A percentile compares a stretch with the other conserved stretches of the same genome.
Conservation (phyloP, 2,113 vertebrate species). For the Peucedramus taeniatus region DNA sequence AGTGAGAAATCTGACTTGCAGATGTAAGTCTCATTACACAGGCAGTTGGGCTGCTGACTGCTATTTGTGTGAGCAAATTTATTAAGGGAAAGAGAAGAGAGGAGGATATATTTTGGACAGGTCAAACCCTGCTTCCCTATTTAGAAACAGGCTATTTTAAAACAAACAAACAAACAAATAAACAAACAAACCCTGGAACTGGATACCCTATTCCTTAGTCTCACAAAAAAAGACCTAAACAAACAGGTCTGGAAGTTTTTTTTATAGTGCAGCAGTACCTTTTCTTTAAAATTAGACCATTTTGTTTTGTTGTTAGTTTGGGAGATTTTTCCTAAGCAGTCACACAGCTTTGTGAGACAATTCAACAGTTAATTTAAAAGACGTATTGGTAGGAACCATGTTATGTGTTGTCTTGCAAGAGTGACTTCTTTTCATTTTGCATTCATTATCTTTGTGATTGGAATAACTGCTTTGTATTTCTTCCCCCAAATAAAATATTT, state of each 20-base stretch:
- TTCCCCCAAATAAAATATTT: slow-evolving; percentile 65
- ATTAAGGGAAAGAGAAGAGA: slow-evolving; percentile 21
- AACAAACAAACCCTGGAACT: neutral
- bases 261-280: neutral
- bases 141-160: slow-evolving; percentile 24
- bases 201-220: neutral
- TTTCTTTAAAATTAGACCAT: neutral
- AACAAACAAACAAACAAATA: neutral
- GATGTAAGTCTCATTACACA: slow-evolving; percentile 8
- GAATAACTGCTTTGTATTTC: slow-evolving; percentile 36
- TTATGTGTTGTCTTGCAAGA: neutral
- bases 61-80: slow-evolving; percentile 33
- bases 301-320: neutral
- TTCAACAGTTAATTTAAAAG: slow-evolving; percentile 41
- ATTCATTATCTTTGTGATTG: slow-evolving; percentile 52
- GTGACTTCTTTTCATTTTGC: slow-evolving; percentile 52
- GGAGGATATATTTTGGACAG: neutral
- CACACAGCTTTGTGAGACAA: slow-evolving; percentile 6
- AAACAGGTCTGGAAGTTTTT: neutral
- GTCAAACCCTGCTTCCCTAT: neutral
- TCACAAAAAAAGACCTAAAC: neutral
- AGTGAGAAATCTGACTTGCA: slow-evolving; percentile 25
- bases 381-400: neutral
- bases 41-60: slow-evolving; percentile 13
- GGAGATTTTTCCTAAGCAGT: neutral